Conservation (phyloP, 2,113 vertebrate species). For the Coturnix japonica region DNA sequence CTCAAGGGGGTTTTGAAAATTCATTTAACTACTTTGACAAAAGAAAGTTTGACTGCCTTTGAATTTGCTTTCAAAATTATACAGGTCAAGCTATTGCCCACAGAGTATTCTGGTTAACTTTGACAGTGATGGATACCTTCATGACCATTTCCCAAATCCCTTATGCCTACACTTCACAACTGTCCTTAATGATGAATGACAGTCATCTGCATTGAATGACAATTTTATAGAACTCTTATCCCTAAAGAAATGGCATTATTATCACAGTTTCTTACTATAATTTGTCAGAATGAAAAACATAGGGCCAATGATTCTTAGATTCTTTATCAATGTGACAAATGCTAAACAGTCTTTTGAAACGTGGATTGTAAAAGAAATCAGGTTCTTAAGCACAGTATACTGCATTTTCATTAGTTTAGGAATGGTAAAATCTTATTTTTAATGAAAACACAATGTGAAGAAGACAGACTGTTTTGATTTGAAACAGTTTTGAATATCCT, state of each 20-base stretch:
- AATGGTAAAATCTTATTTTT: not conserved
- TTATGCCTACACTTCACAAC: slow-evolving; percentile 32
- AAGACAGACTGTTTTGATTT: not conserved
- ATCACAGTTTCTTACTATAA: slow-evolving; percentile 27
- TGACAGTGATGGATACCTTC: slow-evolving; percentile 61
- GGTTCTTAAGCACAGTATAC: not conserved
- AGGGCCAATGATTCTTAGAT: not conserved
- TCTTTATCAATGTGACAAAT: slow-evolving; percentile 22
- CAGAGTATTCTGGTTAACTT: slow-evolving; percentile 19
- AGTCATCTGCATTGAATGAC: slow-evolving; percentile 26
- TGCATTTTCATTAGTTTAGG: not conserved
- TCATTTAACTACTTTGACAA: slow-evolving; percentile 32
- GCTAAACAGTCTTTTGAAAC: not conserved
- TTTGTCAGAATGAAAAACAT: not conserved
- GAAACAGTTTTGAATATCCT: not conserved
- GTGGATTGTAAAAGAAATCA: not conserved
- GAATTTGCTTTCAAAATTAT: slow-evolving; percentile 55
- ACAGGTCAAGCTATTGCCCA: slow-evolving; percentile 30
- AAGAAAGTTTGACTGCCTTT: slow-evolving; percentile 56
- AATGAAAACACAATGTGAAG: not conserved
- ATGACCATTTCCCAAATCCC: slow-evolving; percentile 20
- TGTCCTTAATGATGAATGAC: slow-evolving; percentile 62
- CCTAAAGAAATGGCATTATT: slow-evolving; percentile 22
- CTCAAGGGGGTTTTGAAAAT: not conserved
- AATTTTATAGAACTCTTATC: slow-evolving; percentile 16